Base-by-base conservation (phyloP, 2,113 vertebrate genomes). In the Misgurnus mizolepis region DNA sequence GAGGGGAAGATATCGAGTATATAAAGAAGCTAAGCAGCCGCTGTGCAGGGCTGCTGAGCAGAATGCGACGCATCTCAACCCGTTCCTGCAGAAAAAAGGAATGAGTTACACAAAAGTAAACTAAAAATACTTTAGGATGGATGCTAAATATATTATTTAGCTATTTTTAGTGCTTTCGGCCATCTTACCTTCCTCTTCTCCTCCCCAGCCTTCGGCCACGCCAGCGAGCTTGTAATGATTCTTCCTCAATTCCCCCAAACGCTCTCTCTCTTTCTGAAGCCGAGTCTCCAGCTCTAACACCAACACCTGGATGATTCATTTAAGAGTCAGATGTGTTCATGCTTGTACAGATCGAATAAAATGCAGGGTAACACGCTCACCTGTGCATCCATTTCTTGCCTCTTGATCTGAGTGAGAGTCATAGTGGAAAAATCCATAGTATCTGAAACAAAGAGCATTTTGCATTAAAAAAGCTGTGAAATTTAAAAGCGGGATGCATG, bases 351-450 rank as follows among this genome's bases (percentile, higher is more conserved):
- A 56, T 14, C 55, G 12, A 7, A 11, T 17, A 49, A 15, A 56
- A 34, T 61, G 27, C 34, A 67, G 3, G 2, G 1, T 7, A 43
- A 50, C 6, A 76, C 22, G n/a, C 87, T 82, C 86, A 98, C 97
- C 97, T 99, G 97, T 0, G 96, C 95, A 78, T 99, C 95, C 97
- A 99, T 99, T 89, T 99, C 97, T 75, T 98, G 96, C 53, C 96
- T 93, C 88, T 99, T 99, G 88, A 98, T 98, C 91, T 99, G 97
- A 0, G 95, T 99, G 77, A 99, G 93, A 0, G 97, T 98, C 94
- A 97, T 94, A 88, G 93, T 95, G 76, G 96, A 97, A 89, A 99
- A 99, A 87, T 98, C 95, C 96, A 99, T 98, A 5, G 90, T 96
- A 62, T 98, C 97, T 98, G 91, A 6, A 61, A 83, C 39, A 73